Evolutionary conservation across 2,888 invertebrate species (phyloP).

Genomic region (Melangyna quadrimaculata): DNA sequence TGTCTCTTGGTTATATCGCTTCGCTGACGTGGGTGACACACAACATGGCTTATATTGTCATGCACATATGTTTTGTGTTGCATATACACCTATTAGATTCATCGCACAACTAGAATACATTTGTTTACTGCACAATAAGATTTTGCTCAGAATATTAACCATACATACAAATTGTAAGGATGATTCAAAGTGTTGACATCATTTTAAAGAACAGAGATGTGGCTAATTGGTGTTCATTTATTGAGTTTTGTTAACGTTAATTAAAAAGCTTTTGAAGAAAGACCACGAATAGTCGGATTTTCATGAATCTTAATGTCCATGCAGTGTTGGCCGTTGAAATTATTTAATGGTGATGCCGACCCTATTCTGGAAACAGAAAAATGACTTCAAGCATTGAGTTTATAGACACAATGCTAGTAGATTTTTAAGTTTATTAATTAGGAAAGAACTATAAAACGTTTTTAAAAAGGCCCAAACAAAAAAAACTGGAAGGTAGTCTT

Average conservation of each 20-base stretch:
- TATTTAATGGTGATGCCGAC: background rate
- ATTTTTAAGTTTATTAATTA: too few relatives aligned
- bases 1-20: conserved; percentile 66
- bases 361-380: background rate
- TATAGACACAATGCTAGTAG: too few relatives aligned
- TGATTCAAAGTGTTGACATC: conserved; percentile 14
- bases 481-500: too few relatives aligned
- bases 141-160: conserved; percentile 13
- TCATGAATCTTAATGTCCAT: background rate
- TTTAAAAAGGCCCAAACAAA: too few relatives aligned
- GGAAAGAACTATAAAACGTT: too few relatives aligned
- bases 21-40: conserved; percentile 2
- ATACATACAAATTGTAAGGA: conserved; percentile 14
- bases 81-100: conserved; percentile 54
- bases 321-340: background rate
- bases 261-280: background rate
- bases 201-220: background rate
- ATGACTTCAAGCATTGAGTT: background rate
- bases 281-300: background rate
- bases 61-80: background rate
- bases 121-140: background rate
- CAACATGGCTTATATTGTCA: background rate
- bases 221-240: conserved; percentile 3
- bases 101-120: conserved; percentile 5
- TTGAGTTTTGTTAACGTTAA: background rate